A percentile compares a stretch with the other conserved stretches of the same genome.
Evolutionary conservation across 2,797 vertebrate species (phyloP).

Genomic region (Rhinella marina): DNA sequence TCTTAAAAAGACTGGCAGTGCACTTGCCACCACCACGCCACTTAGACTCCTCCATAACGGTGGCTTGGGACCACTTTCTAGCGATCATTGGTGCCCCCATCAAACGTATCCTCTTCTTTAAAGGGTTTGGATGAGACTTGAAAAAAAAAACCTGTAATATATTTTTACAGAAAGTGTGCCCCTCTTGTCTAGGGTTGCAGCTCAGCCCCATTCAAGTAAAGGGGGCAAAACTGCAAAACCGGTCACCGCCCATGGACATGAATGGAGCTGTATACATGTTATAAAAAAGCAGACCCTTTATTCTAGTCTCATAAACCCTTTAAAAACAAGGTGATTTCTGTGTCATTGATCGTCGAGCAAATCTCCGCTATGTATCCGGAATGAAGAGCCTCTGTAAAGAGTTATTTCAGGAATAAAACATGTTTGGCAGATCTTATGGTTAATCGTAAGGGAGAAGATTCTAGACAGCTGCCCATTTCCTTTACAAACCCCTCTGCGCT

Average conservation of each 20-base stretch:
- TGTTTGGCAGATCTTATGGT: conserved; percentile 39
- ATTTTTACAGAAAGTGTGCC: not conserved
- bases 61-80: too few relatives aligned
- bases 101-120: not conserved
- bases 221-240: not conserved
- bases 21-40: too few relatives aligned
- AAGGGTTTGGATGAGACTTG: not conserved
- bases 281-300: not conserved
- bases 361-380: not conserved
- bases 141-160: not conserved
- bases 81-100: too few relatives aligned
- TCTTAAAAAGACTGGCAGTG: too few relatives aligned
- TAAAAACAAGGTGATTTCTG: not conserved
- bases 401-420: conserved; percentile 31
- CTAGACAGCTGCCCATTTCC: conserved; percentile 42
- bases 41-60: too few relatives aligned
- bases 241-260: not conserved
- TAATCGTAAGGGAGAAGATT: conserved; percentile 14
- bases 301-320: not conserved
- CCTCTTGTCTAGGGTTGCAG: not conserved
- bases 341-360: not conserved
- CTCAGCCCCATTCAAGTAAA: not conserved
- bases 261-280: not conserved
- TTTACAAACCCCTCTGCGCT: conserved; percentile 34
- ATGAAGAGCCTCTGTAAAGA: conserved; percentile 6